Conservation (phyloP, 35 echinoderm and acorn worm genomes). For the Heliocidaris erythrogramma region DNA sequence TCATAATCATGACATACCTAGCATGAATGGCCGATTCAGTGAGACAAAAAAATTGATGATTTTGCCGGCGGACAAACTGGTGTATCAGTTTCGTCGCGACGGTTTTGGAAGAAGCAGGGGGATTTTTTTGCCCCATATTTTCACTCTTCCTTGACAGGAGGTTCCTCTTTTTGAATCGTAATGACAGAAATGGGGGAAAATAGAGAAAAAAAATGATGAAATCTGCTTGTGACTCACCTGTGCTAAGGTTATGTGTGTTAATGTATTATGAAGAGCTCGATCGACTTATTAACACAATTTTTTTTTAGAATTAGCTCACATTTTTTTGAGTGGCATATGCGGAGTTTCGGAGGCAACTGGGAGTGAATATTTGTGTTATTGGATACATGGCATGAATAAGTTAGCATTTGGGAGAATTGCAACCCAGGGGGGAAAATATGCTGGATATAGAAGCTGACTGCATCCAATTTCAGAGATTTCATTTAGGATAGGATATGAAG, state of each 20-base stretch:
- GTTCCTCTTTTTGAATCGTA: not conserved
- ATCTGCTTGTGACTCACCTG: not conserved
- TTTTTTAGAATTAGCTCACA: not conserved
- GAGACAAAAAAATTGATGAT: conserved; percentile 18
- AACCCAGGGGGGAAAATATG: not conserved
- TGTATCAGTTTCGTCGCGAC: conserved; percentile 7
- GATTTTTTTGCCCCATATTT: not conserved
- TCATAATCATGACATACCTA: not conserved
- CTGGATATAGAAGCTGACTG: not conserved
- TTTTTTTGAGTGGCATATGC: not conserved
- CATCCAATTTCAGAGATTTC: not conserved
- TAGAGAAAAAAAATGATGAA: not conserved
- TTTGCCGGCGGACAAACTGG: not conserved
- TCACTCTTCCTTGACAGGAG: not conserved
- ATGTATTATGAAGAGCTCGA: not conserved
- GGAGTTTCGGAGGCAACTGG: not conserved
- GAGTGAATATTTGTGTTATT: not conserved
- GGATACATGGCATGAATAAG: not conserved
- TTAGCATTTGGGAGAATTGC: not conserved
- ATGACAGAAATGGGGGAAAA: not conserved
- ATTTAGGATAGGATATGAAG: not conserved
- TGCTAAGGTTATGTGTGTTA: not conserved
- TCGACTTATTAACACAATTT: conserved; percentile 10
- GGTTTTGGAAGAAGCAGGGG: not conserved
- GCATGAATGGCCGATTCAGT: not conserved